phyloP scores from a whole-genome alignment of 2,888 invertebrate species.

The Machimus rusticus region DNA sequence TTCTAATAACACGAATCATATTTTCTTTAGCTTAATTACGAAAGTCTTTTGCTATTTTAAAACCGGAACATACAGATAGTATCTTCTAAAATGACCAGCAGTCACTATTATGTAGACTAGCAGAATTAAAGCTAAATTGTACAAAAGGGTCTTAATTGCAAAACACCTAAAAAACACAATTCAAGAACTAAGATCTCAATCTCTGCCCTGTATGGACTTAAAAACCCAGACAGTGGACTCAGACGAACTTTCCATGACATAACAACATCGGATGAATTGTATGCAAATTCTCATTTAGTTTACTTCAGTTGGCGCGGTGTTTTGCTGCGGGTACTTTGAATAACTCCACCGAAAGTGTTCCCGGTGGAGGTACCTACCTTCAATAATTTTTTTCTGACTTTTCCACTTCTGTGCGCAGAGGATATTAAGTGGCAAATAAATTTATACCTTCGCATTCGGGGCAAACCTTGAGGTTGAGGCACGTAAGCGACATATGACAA shows the following conservation, averaged over 20 bases:
- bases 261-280: neutral
- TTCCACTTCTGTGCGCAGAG: neutral
- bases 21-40: neutral
- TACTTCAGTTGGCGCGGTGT: neutral
- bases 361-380: neutral
- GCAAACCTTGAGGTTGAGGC: conserved; percentile 13
- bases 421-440: neutral
- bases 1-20: neutral
- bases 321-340: neutral
- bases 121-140: neutral
- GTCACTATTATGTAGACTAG: neutral
- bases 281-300: neutral
- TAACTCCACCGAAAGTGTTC: neutral
- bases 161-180: neutral
- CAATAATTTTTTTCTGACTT: neutral
- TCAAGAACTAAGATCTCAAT: neutral
- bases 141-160: neutral
- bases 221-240: neutral
- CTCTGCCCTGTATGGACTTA: neutral
- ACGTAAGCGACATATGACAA: conserved; percentile 20
- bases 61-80: neutral
- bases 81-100: neutral
- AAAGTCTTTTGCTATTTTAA: neutral
- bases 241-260: neutral
- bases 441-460: neutral